Conservation (phyloP, 2,113 vertebrate genomes). For the Thomomys bottae region DNA sequence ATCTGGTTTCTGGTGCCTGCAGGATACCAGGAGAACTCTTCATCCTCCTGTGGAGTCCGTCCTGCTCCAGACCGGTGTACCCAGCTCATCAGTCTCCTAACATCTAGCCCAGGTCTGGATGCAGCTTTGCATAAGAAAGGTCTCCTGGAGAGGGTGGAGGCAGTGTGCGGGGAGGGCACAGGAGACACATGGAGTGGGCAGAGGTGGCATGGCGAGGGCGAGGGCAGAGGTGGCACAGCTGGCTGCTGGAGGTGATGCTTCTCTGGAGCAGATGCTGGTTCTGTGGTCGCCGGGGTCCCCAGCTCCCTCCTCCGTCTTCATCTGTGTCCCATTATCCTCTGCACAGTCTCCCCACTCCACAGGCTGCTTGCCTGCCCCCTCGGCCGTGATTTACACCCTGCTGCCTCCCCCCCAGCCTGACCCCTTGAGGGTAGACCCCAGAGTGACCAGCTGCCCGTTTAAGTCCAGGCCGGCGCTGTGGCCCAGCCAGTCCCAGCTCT, state of each 20-base stretch:
- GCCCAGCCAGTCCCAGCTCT: conserved; percentile 62
- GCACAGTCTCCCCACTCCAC: not conserved
- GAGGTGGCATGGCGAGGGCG: too few species aligned
- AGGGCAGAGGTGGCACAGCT: too few species aligned
- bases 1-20: not conserved
- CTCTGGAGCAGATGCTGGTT: too few species aligned
- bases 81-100: not conserved
- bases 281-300: too few species aligned
- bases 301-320: not conserved
- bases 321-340: conserved; percentile 71
- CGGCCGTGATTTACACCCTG: not conserved
- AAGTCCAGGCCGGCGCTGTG: conserved; percentile 66
- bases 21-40: fast-evolving
- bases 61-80: too few species aligned
- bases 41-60: not conserved
- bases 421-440: not conserved
- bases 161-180: too few species aligned
- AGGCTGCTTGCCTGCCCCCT: not conserved
- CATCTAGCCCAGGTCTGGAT: not conserved
- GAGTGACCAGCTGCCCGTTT: conserved; percentile 49
- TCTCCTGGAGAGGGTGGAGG: too few species aligned
- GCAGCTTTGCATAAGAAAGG: not conserved
- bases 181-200: too few species aligned
- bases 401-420: not conserved
- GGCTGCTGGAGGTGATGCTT: too few species aligned